A percentile compares a stretch with the other conserved stretches of the same genome.
Evolutionary conservation across 2,888 invertebrate genomes (phyloP).

Genomic region (Nomada hirtipes): DNA sequence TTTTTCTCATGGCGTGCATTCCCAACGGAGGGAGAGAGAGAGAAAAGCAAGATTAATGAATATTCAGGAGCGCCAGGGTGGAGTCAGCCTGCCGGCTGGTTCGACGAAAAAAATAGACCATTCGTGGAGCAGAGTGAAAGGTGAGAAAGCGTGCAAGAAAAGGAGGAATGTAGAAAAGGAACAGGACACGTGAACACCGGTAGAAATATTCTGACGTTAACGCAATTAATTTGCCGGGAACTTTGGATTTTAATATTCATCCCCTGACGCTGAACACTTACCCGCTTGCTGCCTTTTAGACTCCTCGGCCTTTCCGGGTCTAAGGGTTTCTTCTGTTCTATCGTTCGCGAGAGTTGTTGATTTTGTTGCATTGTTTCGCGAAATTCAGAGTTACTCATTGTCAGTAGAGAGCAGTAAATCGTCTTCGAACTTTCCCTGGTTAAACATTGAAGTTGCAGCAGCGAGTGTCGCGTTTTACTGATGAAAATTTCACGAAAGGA

Average conservation of each 20-base stretch:
- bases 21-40: conserved; percentile 64
- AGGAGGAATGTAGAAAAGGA: conserved; percentile 25
- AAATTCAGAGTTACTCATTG: neutral
- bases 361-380: conserved; percentile 6
- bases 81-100: conserved; percentile 66
- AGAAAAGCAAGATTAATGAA: conserved; percentile 75
- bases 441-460: conserved; percentile 30
- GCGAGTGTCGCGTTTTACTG: conserved; percentile 17
- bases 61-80: conserved; percentile 74
- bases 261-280: conserved; percentile 59
- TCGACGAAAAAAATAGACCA: conserved; percentile 61
- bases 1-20: conserved; percentile 64
- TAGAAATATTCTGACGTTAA: conserved; percentile 79
- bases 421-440: neutral
- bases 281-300: neutral
- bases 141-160: conserved; percentile 21
- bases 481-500: conserved; percentile 26
- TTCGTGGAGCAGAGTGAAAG: conserved; percentile 7
- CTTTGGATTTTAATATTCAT: conserved; percentile 81
- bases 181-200: conserved; percentile 40
- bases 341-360: neutral
- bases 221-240: conserved; percentile 80
- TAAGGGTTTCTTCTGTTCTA: conserved; percentile 18
- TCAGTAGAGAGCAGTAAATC: neutral
- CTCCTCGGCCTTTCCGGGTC: conserved; percentile 1